Percentiles rank a stretch among this genome's conserved stretches.
Evolutionary conservation across 2,888 invertebrate genomes (phyloP).

Genomic region (Temnothorax ravouxi): DNA sequence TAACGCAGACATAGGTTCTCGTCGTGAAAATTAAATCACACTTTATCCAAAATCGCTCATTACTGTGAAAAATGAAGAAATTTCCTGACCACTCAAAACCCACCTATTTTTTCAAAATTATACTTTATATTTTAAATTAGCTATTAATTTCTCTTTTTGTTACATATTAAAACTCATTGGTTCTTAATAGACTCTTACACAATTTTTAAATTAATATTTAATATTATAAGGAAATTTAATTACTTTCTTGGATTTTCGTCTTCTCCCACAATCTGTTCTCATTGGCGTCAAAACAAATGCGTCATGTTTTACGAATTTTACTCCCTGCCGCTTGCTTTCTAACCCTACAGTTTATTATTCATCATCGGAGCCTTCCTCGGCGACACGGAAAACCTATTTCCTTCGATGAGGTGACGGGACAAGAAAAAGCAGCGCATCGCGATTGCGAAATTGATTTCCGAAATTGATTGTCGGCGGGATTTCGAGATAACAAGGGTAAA

Average conservation of each 20-base stretch:
- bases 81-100: neutral
- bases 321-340: neutral
- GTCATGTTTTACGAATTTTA: conserved; percentile 13
- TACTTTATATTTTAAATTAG: conserved; percentile 34
- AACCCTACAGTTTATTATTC: conserved; percentile 47
- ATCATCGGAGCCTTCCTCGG: conserved; percentile 35
- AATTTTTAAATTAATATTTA: conserved; percentile 6
- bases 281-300: conserved; percentile 28
- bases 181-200: neutral
- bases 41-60: conserved; percentile 61
- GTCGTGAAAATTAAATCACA: conserved; percentile 60
- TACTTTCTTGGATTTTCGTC: conserved; percentile 24
- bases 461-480: conserved; percentile 23
- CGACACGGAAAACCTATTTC: conserved; percentile 51
- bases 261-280: conserved; percentile 30
- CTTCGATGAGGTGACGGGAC: conserved; percentile 31
- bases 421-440: conserved; percentile 29
- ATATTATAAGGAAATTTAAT: conserved; percentile 33
- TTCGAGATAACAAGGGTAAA: neutral
- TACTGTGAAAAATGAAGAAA: conserved; percentile 39
- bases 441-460: conserved; percentile 32
- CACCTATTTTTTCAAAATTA: neutral
- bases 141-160: neutral
- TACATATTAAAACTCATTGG: neutral
- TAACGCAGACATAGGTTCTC: conserved; percentile 35